A percentile compares a stretch with the other conserved stretches of the same genome.
Conservation (phyloP, 2,113 vertebrate genomes). For the Marmota flaviventris region DNA sequence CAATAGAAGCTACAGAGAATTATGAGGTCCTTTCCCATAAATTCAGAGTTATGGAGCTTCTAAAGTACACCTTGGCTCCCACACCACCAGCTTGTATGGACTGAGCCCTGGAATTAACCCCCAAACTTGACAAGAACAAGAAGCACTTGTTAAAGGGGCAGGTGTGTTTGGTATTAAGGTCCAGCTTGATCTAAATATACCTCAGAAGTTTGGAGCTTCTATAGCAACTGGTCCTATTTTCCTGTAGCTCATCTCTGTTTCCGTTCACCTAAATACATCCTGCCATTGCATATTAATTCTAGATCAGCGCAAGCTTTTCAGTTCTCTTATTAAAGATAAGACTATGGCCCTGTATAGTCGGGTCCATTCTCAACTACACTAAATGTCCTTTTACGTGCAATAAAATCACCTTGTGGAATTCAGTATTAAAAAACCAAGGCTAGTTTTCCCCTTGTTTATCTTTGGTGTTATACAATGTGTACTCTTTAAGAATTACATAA, state of each 20-base stretch:
- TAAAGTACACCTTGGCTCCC: background rate
- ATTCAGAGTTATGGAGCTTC: background rate
- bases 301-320: background rate
- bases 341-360: background rate
- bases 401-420: background rate
- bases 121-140: background rate
- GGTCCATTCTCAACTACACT: constrained; percentile 27
- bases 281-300: background rate
- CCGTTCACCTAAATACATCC: background rate
- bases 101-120: background rate
- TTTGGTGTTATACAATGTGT: background rate
- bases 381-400: constrained; percentile 40
- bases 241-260: background rate
- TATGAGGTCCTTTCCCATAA: background rate
- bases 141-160: background rate
- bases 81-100: background rate
- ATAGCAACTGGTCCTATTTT: background rate
- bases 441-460: constrained; percentile 46
- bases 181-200: background rate
- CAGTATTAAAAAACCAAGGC: background rate
- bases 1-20: background rate
- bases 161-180: background rate
- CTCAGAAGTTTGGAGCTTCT: background rate
- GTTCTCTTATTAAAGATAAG: background rate
- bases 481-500: constrained; percentile 17